Evolutionary conservation across 2,113 vertebrate species (phyloP), one percentile per base, ranked within the genome.

Genomic region (Myotis brandtii): DNA sequence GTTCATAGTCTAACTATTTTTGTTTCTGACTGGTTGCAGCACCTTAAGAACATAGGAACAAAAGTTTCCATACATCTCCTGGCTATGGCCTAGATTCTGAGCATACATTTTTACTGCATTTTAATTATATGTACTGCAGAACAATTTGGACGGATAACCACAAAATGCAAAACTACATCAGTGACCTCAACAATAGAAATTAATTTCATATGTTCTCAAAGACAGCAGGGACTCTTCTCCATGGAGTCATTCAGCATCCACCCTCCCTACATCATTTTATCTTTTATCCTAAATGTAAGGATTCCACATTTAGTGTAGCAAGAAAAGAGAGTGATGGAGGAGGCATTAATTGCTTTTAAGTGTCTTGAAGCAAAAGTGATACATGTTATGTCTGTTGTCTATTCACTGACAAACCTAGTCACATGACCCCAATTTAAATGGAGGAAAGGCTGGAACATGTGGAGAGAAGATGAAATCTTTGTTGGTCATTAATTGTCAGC

Each of bases 1-100:
- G 37, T 70, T 96, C 13, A 79, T 52, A 67, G 66, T 77, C 70
- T 70, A 56, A 76, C 43, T 20, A 56, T 56, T 54, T 93, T 86
- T 86, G 16, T 52, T 89, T 89, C 43, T 86, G 32, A 50, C 6
- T 88, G 14, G 3, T 59, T 90, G 90, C 9, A 86, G 20, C 21
- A 83, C 1, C 20, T 70, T 80, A 80, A 82, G 37, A 73, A 2
- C 17, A 73, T 4, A 59, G 40, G 64, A 16, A 62, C n/a, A 32
- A 20, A 76, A 82, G 32, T 86, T 67, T 50, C 9, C 20, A 84
- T 66, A 30, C 11, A 67, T 88, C 91, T 75, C 40, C 64, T 70
- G 62, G 11, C 20, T 43, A 17, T 43, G 14, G 16, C 40, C 62
- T 72, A 77, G 21, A 73, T n/a, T 70, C 67, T 40, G 46, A 16